Conservation (phyloP, 2,797 vertebrate genomes). For the Gastrophryne carolinensis region DNA sequence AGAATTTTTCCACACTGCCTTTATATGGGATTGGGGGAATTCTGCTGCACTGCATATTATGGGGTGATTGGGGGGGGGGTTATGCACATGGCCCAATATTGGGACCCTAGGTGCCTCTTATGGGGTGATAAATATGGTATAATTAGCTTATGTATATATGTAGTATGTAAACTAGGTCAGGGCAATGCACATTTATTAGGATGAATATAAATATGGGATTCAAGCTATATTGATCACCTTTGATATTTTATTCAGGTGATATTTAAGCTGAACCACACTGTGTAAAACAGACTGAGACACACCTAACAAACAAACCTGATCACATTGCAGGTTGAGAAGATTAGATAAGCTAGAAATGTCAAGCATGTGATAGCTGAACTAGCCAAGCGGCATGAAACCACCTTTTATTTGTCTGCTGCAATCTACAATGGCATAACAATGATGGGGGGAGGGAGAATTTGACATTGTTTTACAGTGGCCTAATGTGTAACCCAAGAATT, state of each 20-base stretch:
- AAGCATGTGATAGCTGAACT: neutral
- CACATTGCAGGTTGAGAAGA: neutral
- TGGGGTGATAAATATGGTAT: no score
- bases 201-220: neutral
- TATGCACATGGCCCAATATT: no score
- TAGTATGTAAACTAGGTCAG: no score
- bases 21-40: no score
- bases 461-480: neutral
- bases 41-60: no score
- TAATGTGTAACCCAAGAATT: neutral
- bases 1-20: no score
- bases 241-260: neutral
- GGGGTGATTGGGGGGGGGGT: no score
- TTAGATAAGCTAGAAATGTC: conserved; percentile 23
- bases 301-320: neutral
- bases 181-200: neutral
- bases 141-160: no score
- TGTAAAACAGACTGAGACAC: neutral
- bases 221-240: neutral
- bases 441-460: neutral
- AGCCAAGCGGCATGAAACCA: neutral
- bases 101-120: no score
- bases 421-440: neutral
- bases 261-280: neutral
- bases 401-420: neutral